Base-by-base conservation (phyloP, 1,140 invertebrate genomes). In the Hydropsyche tenuis region DNA sequence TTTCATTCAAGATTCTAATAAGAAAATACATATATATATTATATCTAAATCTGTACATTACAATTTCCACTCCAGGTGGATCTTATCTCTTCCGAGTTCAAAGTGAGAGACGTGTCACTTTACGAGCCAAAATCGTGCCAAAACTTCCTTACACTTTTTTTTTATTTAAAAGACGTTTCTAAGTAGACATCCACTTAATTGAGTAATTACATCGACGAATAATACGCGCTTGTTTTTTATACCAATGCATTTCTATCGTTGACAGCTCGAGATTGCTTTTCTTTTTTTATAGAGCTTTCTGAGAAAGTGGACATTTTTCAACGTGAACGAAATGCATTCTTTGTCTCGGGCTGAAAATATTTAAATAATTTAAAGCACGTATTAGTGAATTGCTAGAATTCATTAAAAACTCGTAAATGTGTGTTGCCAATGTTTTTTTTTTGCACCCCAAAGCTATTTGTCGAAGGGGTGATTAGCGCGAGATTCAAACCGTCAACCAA, bases 191-290 rank as follows among this genome's bases (percentile, higher is more conserved):
- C 65, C 66, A 66, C 53, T 76, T 74, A 77, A 77, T 77, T 77
- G 75, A 77, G 63, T 77, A 77, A 77, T 77, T 77, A 74, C 72
- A 51, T 72, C 56, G 75, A 74, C 68, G 75, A 77, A n/a, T 27
- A 48, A 42, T 14, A 30, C 25, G 23, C 42, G 22, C 43, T 25
- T 43, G 46, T 69, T 9, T 65, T 65, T 65, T 6, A 68, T 16
- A 6, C 45, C 27, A 18, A 27, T 51, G 65, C 22, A 43, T 42
- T 48, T 46, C 11, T 4, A 9, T 37, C 23, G 45, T n/a, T 27
- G 46, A 68, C 45, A 46, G 45, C 16, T n/a, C 23, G 2, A 37
- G 7, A 14, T 6, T 30, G 60, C 6, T 63, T 63, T 30, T 30
- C 27, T 63, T 63, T 27, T 30, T 27, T 12, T 63, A 5, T 37